phyloP scores from a whole-genome alignment of 2,113 vertebrate genomes.

The Trichomycterus rosablanca region DNA sequence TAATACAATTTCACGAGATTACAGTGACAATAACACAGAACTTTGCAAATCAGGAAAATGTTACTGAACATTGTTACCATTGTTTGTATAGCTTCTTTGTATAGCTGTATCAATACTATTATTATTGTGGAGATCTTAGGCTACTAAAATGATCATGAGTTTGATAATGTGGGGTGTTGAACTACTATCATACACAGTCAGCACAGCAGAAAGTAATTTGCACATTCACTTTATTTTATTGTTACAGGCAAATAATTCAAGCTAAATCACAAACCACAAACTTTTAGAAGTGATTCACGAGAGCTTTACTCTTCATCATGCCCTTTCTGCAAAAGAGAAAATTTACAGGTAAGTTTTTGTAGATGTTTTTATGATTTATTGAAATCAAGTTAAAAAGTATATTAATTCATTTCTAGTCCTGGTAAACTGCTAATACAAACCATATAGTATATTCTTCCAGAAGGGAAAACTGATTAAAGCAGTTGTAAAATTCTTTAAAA shows the following conservation, averaged over 20 bases:
- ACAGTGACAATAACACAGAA: background rate
- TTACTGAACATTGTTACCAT: too few relatives aligned
- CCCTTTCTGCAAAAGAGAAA: constrained; percentile 24
- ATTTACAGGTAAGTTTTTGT: background rate
- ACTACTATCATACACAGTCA: background rate
- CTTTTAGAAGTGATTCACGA: constrained; percentile 6
- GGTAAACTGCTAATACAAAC: too few relatives aligned
- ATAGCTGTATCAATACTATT: too few relatives aligned
- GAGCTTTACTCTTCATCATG: constrained; percentile 38
- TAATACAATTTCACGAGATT: too few relatives aligned
- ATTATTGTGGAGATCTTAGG: background rate
- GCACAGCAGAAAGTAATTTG: constrained; percentile 19
- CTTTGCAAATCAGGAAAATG: too few relatives aligned
- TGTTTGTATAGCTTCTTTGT: too few relatives aligned
- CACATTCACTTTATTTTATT: constrained; percentile 26
- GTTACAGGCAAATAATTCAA: constrained; percentile 18
- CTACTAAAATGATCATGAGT: background rate
- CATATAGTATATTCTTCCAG: too few relatives aligned
- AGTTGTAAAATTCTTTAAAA: too few relatives aligned
- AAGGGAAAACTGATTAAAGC: too few relatives aligned
- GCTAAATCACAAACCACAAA: background rate
- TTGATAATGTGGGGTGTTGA: background rate
- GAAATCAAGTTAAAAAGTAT: too few relatives aligned
- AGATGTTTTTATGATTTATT: too few relatives aligned
- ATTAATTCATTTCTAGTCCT: too few relatives aligned